Evolutionary conservation across 2,888 invertebrate species (phyloP).

Genomic region (Myathropa florea): DNA sequence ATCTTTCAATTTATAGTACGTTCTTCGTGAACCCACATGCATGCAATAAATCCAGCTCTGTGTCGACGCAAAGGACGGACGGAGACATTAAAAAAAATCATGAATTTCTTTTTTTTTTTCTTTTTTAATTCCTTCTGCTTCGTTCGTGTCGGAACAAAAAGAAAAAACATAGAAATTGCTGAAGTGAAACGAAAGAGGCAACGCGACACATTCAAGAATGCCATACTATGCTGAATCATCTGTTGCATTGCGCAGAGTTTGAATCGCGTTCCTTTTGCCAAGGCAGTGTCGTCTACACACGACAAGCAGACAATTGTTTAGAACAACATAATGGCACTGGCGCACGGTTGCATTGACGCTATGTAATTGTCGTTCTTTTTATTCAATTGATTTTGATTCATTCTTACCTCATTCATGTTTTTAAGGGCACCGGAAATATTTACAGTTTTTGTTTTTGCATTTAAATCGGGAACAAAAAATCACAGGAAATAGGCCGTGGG

Average conservation of each 20-base stretch:
- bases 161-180: background rate
- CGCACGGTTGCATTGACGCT: background rate
- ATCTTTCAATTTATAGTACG: conserved; percentile 15
- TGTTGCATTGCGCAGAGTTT: conserved; percentile 4
- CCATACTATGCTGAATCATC: conserved; percentile 18
- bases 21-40: conserved; percentile 19
- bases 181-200: conserved; percentile 10
- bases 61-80: conserved; percentile 23
- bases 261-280: conserved; percentile 14
- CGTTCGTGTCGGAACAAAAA: background rate
- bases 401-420: background rate
- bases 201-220: conserved; percentile 14
- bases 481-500: background rate
- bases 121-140: background rate
- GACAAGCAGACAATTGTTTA: conserved; percentile 2
- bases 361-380: background rate
- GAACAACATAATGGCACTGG: background rate
- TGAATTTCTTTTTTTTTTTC: background rate
- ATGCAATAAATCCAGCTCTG: conserved; percentile 30
- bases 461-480: background rate
- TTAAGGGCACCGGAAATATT: conserved; percentile 6
- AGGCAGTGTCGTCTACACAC: background rate
- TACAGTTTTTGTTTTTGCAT: background rate
- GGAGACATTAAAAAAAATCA: conserved; percentile 4
- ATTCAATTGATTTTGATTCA: background rate